A percentile compares a stretch with the other conserved stretches of the same genome.
Conservation (phyloP, 64 coral and sea anemone species). For the Pocillopora damicornis region DNA sequence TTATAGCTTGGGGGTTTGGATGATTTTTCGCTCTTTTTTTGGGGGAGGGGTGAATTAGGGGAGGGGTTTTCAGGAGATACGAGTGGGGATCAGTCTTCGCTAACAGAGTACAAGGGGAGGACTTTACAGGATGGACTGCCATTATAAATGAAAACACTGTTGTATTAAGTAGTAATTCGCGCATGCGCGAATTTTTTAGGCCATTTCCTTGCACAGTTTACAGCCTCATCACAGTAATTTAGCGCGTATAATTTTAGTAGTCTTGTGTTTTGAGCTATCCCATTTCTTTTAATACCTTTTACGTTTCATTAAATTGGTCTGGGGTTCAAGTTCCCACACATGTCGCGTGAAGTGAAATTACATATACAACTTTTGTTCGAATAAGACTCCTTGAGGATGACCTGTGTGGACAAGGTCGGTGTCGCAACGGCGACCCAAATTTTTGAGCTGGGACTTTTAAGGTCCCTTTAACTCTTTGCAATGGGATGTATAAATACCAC, state of each 20-base stretch:
- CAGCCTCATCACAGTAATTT: not conserved
- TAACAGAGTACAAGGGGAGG: no score
- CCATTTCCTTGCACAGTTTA: not conserved
- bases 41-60: no score
- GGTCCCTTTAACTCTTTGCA: not conserved
- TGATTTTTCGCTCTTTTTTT: no score
- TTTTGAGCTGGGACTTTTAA: conserved; percentile 1
- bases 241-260: not conserved
- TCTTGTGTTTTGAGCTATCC: not conserved
- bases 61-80: no score
- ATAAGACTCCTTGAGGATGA: not conserved
- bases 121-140: no score
- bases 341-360: not conserved
- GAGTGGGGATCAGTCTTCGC: no score
- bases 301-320: not conserved
- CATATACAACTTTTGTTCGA: no score
- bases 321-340: not conserved
- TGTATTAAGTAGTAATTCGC: not conserved
- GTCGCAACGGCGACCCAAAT: conserved; percentile 40
- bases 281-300: not conserved
- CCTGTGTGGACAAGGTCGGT: conserved; percentile 38
- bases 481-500: no score
- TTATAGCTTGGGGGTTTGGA: no score
- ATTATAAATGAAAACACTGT: not conserved
- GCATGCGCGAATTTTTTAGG: not conserved